A percentile compares a stretch with the other conserved stretches of the same genome.
These are phyloP conservation scores for Taenaris catops DNA, from an alignment of 2,888 invertebrate species.

Conservation along the genomic window DNA sequence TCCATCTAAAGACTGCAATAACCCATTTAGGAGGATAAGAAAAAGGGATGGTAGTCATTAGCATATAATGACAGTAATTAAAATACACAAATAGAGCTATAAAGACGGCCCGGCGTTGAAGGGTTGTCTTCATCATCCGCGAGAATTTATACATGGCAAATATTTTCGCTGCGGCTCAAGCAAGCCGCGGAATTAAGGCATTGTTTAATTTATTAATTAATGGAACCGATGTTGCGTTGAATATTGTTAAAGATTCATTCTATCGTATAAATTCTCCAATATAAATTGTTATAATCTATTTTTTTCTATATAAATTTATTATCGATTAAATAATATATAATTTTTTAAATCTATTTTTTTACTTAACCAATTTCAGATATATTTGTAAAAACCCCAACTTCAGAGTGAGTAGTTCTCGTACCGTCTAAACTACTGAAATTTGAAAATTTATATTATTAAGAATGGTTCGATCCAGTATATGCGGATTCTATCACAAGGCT, in stretches of 20 bases:
- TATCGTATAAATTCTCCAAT: conserved; percentile 20
- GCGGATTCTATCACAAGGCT: too few relatives aligned
- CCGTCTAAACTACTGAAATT: too few relatives aligned
- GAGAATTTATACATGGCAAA: conserved; percentile 77
- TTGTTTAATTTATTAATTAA: conserved; percentile 79
- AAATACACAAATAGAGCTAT: conserved; percentile 86
- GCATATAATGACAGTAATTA: conserved; percentile 86
- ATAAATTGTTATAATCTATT: too few relatives aligned
- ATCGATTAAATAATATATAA: too few relatives aligned
- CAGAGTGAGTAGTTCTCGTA: too few relatives aligned
- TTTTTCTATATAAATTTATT: too few relatives aligned
- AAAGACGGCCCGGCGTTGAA: conserved; percentile 76
- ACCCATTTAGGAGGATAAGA: conserved; percentile 79
- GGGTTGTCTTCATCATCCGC: conserved; percentile 77
- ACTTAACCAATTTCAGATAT: too few relatives aligned
- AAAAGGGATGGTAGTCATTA: conserved; percentile 80
- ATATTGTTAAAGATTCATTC: conserved; percentile 38
- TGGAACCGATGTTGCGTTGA: conserved; percentile 61
- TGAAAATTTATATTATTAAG: too few relatives aligned
- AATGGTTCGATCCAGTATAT: too few relatives aligned
- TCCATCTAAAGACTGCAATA: conserved; percentile 58
- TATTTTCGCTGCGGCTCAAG: conserved; percentile 69
- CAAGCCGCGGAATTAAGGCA: conserved; percentile 60
- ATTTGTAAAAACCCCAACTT: too few relatives aligned
- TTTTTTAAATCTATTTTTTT: too few relatives aligned